Evolutionary conservation across 2,888 invertebrate species (phyloP).

Genomic region (Xanthorhoe designata): DNA sequence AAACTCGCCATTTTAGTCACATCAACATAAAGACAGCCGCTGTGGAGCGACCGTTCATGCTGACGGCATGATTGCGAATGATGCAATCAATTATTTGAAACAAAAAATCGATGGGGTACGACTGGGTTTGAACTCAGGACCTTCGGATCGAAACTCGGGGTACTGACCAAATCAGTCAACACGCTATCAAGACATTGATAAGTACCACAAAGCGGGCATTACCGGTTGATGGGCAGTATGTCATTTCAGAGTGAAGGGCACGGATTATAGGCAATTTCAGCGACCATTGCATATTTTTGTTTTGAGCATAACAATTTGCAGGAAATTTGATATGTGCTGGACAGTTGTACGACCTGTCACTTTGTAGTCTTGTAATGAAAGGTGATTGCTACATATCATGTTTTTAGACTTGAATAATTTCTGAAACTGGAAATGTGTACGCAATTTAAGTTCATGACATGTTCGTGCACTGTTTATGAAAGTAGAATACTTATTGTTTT

Average conservation of each 20-base stretch:
- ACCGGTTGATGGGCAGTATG: neutral
- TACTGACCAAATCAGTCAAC: too few species aligned
- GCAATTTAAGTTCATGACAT: too few species aligned
- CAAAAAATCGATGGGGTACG: too few species aligned
- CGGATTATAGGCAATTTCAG: neutral
- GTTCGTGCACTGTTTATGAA: too few species aligned
- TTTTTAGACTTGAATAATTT: neutral
- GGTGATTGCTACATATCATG: neutral
- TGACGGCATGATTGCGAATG: too few species aligned
- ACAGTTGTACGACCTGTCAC: neutral
- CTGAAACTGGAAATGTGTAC: neutral
- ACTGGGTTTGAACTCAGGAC: too few species aligned
- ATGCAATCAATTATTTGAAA: too few species aligned
- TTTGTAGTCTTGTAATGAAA: neutral
- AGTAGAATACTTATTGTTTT: too few species aligned
- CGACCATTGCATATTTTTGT: neutral
- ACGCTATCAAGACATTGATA: neutral
- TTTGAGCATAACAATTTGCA: neutral
- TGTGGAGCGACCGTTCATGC: too few species aligned
- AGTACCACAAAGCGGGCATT: neutral
- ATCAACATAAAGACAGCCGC: too few species aligned
- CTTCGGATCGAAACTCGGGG: too few species aligned
- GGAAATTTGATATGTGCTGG: neutral
- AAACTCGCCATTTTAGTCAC: too few species aligned
- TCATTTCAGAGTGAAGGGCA: neutral